A percentile compares a stretch with the other conserved stretches of the same genome.
phyloP scores from a whole-genome alignment of 2,113 vertebrate genomes.

The Crotalus tigris region DNA sequence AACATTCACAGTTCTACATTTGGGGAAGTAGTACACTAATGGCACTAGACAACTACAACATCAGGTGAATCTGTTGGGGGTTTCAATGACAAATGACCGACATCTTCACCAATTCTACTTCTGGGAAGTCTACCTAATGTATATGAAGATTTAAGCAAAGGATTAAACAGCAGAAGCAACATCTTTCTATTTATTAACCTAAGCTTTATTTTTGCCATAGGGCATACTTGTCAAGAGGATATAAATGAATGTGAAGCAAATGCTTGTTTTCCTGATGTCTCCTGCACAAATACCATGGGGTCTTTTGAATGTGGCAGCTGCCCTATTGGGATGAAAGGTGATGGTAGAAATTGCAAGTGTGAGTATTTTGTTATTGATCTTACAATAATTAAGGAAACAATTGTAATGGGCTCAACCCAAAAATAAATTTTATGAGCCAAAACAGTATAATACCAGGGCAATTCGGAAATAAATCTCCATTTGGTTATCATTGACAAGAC shows the following conservation, averaged over 20 bases:
- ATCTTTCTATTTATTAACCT: slow-evolving; percentile 45
- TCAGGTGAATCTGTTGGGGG: slow-evolving; percentile 42
- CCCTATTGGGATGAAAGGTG: slow-evolving; percentile 69
- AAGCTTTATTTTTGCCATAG: slow-evolving; percentile 56
- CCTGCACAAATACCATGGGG: slow-evolving; percentile 72
- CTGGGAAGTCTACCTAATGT: slow-evolving; percentile 36
- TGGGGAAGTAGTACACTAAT: slow-evolving; percentile 20
- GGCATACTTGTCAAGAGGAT: slow-evolving; percentile 71
- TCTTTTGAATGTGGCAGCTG: slow-evolving; percentile 71
- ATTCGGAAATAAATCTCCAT: too few species aligned
- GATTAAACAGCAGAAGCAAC: slow-evolving; percentile 28
- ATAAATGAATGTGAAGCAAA: slow-evolving; percentile 72
- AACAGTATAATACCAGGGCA: background rate
- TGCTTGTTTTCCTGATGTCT: slow-evolving; percentile 71
- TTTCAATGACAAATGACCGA: slow-evolving; percentile 33
- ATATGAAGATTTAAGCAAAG: slow-evolving; percentile 17
- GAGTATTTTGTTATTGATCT: slow-evolving; percentile 42
- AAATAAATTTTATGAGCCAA: background rate
- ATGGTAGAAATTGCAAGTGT: slow-evolving; percentile 69
- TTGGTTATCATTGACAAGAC: too few species aligned
- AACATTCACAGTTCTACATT: slow-evolving; percentile 28
- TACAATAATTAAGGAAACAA: background rate
- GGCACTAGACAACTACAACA: slow-evolving; percentile 44
- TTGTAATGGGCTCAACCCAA: background rate
- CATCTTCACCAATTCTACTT: slow-evolving; percentile 38